Percentiles rank a stretch among this genome's conserved stretches.
phyloP scores from a whole-genome alignment of 2,797 vertebrate species.

The Diplodus puntazzo region DNA sequence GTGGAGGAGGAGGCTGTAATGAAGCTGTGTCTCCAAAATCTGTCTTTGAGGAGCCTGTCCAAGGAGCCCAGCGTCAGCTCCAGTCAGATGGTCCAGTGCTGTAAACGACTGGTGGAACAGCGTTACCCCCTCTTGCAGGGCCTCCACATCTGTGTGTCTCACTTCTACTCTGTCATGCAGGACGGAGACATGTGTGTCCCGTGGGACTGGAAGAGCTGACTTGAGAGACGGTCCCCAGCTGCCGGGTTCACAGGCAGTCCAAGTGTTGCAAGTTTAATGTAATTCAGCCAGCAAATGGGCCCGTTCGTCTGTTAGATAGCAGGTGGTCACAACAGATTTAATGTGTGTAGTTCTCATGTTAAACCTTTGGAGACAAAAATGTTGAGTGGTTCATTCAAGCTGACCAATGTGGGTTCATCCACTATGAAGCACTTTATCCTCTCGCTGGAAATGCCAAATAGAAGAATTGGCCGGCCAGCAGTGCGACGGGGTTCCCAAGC shows the following conservation, averaged over 20 bases:
- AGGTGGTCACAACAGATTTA: background rate
- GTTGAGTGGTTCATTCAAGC: background rate
- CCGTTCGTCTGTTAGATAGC: background rate
- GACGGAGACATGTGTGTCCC: conserved; percentile 96
- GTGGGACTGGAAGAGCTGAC: conserved; percentile 95
- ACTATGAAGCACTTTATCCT: conserved; percentile 41
- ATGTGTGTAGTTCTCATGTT: background rate
- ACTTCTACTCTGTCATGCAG: conserved; percentile 96
- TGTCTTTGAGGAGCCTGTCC: conserved; percentile 89
- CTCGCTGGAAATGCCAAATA: background rate
- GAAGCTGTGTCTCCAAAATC: conserved; percentile 80
- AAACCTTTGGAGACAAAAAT: background rate
- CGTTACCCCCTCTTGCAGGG: conserved; percentile 86
- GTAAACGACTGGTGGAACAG: conserved; percentile 87
- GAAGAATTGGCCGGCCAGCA: background rate
- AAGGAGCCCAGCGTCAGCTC: conserved; percentile 93
- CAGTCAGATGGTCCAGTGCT: conserved; percentile 93
- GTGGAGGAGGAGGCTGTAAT: conserved; percentile 86
- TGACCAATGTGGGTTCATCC: background rate
- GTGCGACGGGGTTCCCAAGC: background rate
- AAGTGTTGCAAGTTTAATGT: conserved; percentile 8
- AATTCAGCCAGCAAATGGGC: background rate
- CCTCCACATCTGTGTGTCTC: conserved; percentile 91
- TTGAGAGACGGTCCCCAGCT: background rate
- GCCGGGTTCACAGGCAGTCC: background rate